Evolutionary conservation across 2,797 vertebrate species (phyloP).

Genomic region (Malacoraja senta): DNA sequence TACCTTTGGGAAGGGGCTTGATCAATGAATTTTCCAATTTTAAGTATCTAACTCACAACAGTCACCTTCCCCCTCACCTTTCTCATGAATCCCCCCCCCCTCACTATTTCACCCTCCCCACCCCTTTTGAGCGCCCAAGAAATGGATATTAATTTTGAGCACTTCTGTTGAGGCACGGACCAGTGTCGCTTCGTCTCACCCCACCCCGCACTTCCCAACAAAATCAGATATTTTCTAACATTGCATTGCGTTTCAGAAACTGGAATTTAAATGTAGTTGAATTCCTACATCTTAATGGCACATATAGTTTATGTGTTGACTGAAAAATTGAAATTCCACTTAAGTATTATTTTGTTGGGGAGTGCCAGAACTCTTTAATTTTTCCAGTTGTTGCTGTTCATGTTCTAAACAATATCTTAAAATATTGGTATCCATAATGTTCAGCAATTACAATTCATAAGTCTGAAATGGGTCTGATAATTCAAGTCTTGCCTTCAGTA

Average conservation of each 20-base stretch:
- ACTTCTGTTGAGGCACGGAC: not conserved
- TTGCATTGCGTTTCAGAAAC: not conserved
- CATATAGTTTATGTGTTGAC: not conserved
- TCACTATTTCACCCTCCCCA: no score
- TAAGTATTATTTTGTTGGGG: not conserved
- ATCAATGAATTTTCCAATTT: no score
- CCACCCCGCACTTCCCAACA: not conserved
- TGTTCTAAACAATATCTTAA: not conserved
- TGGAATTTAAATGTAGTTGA: not conserved
- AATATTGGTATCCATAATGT: not conserved
- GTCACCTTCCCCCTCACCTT: no score
- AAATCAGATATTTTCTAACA: not conserved
- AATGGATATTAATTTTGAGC: not conserved
- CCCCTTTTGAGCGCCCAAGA: not conserved
- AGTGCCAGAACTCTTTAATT: not conserved
- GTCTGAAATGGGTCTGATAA: not conserved
- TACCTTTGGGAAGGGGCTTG: no score
- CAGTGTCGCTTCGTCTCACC: no score
- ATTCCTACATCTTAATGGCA: not conserved
- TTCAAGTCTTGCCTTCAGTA: not conserved
- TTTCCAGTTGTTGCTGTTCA: not conserved
- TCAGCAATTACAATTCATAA: not conserved
- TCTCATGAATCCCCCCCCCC: no score
- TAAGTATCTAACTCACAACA: no score
- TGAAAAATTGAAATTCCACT: not conserved